Evolutionary conservation across 2,888 invertebrate species (phyloP).

Genomic region (Melitaea athalia): DNA sequence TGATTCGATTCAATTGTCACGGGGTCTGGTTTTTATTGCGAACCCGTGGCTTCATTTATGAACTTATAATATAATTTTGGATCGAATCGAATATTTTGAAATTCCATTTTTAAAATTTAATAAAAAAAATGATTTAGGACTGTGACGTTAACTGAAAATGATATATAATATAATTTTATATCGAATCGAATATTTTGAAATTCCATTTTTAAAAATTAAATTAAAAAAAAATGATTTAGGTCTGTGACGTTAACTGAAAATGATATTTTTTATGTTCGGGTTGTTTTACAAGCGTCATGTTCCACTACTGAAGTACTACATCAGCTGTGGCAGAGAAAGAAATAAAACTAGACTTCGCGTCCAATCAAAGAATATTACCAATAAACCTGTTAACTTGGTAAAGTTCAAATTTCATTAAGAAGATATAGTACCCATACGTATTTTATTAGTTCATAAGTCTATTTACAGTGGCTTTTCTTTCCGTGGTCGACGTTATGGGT

Average conservation of each 20-base stretch:
- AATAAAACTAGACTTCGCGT: too few relatives aligned
- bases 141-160: background rate
- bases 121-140: background rate
- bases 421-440: too few relatives aligned
- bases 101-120: background rate
- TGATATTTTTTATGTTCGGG: too few relatives aligned
- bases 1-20: conserved; percentile 9
- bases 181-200: background rate
- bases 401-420: too few relatives aligned
- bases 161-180: background rate
- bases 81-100: background rate
- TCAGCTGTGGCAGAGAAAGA: too few relatives aligned
- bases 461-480: too few relatives aligned
- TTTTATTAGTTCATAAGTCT: too few relatives aligned
- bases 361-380: too few relatives aligned
- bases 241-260: background rate
- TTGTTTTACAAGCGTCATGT: too few relatives aligned
- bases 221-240: background rate
- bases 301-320: too few relatives aligned
- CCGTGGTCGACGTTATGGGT: too few relatives aligned
- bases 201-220: background rate
- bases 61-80: background rate
- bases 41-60: conserved; percentile 9
- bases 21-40: conserved; percentile 9
- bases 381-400: too few relatives aligned